Base-by-base conservation (phyloP, 1,140 invertebrate species). In the Chlorops oryzae region DNA sequence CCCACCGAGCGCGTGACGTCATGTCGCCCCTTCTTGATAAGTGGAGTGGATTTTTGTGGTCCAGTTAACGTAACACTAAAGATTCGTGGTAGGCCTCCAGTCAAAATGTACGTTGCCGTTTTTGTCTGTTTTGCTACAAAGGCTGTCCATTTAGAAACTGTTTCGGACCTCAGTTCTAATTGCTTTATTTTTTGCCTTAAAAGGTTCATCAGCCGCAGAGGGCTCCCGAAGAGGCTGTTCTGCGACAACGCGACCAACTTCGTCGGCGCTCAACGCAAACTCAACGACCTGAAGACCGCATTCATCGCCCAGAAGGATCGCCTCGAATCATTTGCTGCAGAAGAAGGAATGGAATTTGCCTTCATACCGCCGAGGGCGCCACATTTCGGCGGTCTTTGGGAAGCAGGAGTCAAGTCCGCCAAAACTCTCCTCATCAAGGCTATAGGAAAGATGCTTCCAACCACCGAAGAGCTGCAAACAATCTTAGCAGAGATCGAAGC, bases 211-310 rank as follows among this genome's bases (percentile, higher is more conserved):
- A 40, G 28, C 9, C 43, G 56, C n/a, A 38, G 52, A 39, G 59
- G 57, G 3, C 32, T 56, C 9, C 44, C 38, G 9, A 22, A 38
- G 0, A 50, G 45, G 1, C 47, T 72, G 1, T 46, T 56, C 17
- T 63, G 52, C 4, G 68, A 73, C 35, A 63, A 62, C 39, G 68
- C 56, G 0, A 70, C 66, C 1, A 73, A 66, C 46, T 68, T 72
- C 47, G 47, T 58, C 0, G 59, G 61, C 9, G 59, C 63, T 3
- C 39, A 7, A 13, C 15, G 27, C 32, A 43, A 22, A 20, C 40
- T 71, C 5, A 39, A 46, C 18, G 32, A 38, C 18, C 28, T 43
- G 17, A 43, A 10, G 21, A 40, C 17, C 21, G 12, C 24, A 21
- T 23, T 39, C 35, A 18, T 39, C 10, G 13, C 22, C 22, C n/a